Percentiles rank a stretch among this genome's conserved stretches.
Conservation (phyloP, 2,888 invertebrate species). For the Ophion slaviceki region DNA sequence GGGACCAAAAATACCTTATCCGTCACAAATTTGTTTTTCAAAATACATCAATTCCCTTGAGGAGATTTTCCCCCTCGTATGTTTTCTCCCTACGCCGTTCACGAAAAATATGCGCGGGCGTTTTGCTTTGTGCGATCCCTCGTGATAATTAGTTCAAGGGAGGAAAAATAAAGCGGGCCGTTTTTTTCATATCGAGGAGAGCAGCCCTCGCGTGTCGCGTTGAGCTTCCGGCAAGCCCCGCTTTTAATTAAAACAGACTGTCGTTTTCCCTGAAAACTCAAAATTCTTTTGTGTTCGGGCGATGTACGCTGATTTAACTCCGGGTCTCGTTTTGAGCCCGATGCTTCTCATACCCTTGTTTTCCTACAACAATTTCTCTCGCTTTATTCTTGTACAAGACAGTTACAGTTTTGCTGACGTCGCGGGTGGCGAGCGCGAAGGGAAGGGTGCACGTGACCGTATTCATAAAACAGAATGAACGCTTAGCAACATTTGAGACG, state of each 20-base stretch:
- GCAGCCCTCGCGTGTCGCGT: neutral
- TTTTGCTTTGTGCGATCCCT: neutral
- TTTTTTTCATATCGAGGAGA: neutral
- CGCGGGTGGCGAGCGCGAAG: neutral
- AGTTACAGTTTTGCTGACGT: slow-evolving; percentile 57
- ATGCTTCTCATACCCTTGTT: neutral
- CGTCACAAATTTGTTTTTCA: neutral
- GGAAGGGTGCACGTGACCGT: slow-evolving; percentile 50
- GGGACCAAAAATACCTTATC: neutral
- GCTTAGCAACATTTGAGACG: slow-evolving; percentile 31
- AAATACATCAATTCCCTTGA: neutral
- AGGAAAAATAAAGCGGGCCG: neutral
- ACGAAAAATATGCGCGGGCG: neutral
- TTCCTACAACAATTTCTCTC: slow-evolving; percentile 48
- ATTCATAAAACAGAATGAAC: slow-evolving; percentile 55
- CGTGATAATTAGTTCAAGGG: neutral
- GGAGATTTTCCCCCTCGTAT: neutral
- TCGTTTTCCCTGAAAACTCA: neutral
- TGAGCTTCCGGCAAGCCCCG: neutral
- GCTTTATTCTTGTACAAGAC: slow-evolving; percentile 59
- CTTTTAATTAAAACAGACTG: neutral
- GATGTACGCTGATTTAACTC: neutral
- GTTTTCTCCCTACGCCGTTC: neutral
- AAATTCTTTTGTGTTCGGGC: slow-evolving; percentile 6
- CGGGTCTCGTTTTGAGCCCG: neutral